Evolutionary conservation across 1,140 invertebrate species (phyloP).

Genomic region (Saccostrea glomerata): DNA sequence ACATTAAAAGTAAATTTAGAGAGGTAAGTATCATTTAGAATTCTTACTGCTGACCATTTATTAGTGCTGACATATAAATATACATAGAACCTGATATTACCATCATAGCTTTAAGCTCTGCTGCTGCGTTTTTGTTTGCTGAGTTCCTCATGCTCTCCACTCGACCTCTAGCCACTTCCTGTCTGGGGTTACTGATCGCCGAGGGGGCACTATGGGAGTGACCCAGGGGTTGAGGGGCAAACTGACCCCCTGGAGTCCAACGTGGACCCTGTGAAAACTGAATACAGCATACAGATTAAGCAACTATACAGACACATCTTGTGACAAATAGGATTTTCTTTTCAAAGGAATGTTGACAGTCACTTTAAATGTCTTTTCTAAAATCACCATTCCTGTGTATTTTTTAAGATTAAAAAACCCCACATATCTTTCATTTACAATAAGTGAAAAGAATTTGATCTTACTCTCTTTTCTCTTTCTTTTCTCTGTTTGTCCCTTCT

Average conservation of each 20-base stretch:
- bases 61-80: background rate
- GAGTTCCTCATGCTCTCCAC: constrained; percentile 41
- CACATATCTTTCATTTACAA: background rate
- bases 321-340: background rate
- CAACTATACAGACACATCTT: background rate
- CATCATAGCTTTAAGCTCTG: constrained; percentile 67
- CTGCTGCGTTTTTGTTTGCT: constrained; percentile 67
- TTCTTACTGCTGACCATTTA: too few species aligned
- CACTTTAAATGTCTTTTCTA: too few species aligned
- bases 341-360: background rate
- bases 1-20: too few species aligned
- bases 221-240: constrained; percentile 83
- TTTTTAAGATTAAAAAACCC: too few species aligned
- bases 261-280: constrained; percentile 82
- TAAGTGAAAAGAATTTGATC: background rate
- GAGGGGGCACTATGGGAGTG: constrained; percentile 40
- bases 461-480: constrained; percentile 77
- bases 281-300: background rate
- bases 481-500: constrained; percentile 85
- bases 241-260: constrained; percentile 86
- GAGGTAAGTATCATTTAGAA: too few species aligned
- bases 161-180: constrained; percentile 72
- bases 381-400: too few species aligned
- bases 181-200: constrained; percentile 68
- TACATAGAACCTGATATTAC: background rate